Evolutionary conservation across 2,113 vertebrate genomes (phyloP), one percentile per base, ranked within the genome.

Genomic region (Thalassoma bifasciatum): DNA sequence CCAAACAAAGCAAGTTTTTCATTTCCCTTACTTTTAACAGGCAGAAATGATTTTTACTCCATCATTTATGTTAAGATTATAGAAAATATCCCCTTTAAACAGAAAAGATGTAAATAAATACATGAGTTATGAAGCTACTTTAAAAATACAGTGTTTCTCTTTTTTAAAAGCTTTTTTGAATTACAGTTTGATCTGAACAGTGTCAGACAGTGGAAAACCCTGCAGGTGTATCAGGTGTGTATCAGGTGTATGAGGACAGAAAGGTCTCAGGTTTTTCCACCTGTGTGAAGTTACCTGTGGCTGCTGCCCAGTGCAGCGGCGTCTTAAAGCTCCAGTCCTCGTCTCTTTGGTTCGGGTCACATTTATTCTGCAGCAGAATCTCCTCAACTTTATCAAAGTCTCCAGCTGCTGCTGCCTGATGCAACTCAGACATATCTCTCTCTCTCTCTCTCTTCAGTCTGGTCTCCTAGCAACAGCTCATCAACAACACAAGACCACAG

Each of bases 241-340:
- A n/a, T n/a, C n/a, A 34, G 57, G 30, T 47, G 54, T 17, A 12
- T 10, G n/a, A 50, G 19, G 8, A 8, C 9, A n/a, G 8, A 8
- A 10, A 49, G 9, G 16, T 4, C 11, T 8, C 16, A 5, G 4
- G 0, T 36, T 51, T 19, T 19, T 63, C n/a, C 36, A 14, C 8
- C 0, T 1, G 9, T 7, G n/a, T 19, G 0, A 2, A n/a, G 14
- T 10, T 86, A 97, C 96, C 97, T 93, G 84, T 94, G 5, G 93
- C 93, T 24, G 96, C 95, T 5, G 96, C 97, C 97, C 96, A 98
- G 89, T 98, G 96, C 16, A 98, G 93, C 0, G 96, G 94, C 0
- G 97, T 98, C 84, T 94, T 94, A 84, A 92, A 90, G n/a, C 94
- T 94, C 96, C 96, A 98, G 86, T 97, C 95, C 0, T 73, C 5